Percentiles rank a stretch among this genome's conserved stretches.
These are phyloP conservation scores for Pachliopta kotzebuea DNA, from an alignment of 2,888 invertebrate species.

Conservation along the genomic window DNA sequence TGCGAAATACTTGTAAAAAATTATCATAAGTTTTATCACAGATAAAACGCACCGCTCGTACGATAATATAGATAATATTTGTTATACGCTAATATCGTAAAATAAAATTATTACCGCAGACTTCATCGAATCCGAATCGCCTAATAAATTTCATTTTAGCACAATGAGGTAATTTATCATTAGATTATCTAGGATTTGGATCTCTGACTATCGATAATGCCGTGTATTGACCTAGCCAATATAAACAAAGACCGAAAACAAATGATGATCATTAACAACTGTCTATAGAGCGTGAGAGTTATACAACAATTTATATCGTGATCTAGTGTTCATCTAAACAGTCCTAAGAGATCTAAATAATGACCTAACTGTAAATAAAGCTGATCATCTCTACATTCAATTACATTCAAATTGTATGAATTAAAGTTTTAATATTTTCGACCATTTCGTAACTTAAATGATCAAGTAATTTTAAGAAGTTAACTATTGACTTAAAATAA, in stretches of 20 bases:
- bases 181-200: constrained; percentile 3
- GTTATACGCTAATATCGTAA: not conserved
- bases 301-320: constrained; percentile 12
- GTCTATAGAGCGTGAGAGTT: constrained; percentile 15
- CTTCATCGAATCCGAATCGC: not conserved
- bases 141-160: constrained; percentile 9
- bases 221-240: constrained; percentile 5
- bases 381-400: not conserved
- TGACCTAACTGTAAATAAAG: not conserved
- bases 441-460: too few relatives aligned
- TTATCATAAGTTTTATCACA: constrained; percentile 24
- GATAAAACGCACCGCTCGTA: constrained; percentile 25
- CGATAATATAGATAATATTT: constrained; percentile 6
- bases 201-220: constrained; percentile 9
- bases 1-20: constrained; percentile 19
- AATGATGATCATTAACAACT: constrained; percentile 21
- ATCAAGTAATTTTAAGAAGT: too few relatives aligned
- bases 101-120: not conserved
- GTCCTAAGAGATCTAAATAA: not conserved
- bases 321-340: not conserved
- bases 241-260: constrained; percentile 9
- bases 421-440: too few relatives aligned
- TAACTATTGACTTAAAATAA: too few relatives aligned
- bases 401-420: not conserved
- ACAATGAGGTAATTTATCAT: constrained; percentile 10